These are phyloP conservation scores for Theristicus caerulescens DNA, from an alignment of 2,113 vertebrate genomes.

Conservation along the genomic window DNA sequence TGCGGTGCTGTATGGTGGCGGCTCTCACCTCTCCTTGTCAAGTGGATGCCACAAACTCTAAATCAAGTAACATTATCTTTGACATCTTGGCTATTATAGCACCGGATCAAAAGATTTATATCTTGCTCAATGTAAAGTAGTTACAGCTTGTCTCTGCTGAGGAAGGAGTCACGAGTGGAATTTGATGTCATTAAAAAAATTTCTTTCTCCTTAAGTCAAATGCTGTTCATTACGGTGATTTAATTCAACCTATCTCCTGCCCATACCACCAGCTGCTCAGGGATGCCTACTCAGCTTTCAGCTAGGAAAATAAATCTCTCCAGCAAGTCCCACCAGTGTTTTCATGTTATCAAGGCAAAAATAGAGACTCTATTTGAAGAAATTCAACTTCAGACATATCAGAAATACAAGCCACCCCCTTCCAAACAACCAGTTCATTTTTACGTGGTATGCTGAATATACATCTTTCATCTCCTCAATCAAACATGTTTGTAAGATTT, in stretches of 20 bases:
- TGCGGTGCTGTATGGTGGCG: fast-evolving
- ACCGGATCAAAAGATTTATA: neutral
- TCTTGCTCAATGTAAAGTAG: neutral
- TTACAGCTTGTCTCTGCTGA: neutral
- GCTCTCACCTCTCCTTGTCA: neutral
- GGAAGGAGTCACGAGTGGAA: conserved; percentile 19
- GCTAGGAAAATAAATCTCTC: neutral
- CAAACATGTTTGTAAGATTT: neutral
- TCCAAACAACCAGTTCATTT: neutral
- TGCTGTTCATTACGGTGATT: neutral
- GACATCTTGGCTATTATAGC: neutral
- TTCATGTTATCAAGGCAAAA: conserved; percentile 24
- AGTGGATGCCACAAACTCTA: neutral
- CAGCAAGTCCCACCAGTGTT: neutral
- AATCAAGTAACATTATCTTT: neutral
- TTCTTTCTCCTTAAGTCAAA: conserved; percentile 1
- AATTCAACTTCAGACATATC: neutral
- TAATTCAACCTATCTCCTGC: conserved; percentile 5
- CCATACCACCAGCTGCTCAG: conserved; percentile 18
- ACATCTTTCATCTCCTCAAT: neutral
- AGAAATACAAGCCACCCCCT: neutral
- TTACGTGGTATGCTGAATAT: neutral
- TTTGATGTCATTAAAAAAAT: neutral
- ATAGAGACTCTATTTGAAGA: conserved; percentile 6
- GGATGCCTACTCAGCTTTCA: conserved; percentile 38